phyloP scores from a whole-genome alignment of 2,113 vertebrate genomes.

The Protomyctophum bolini region DNA sequence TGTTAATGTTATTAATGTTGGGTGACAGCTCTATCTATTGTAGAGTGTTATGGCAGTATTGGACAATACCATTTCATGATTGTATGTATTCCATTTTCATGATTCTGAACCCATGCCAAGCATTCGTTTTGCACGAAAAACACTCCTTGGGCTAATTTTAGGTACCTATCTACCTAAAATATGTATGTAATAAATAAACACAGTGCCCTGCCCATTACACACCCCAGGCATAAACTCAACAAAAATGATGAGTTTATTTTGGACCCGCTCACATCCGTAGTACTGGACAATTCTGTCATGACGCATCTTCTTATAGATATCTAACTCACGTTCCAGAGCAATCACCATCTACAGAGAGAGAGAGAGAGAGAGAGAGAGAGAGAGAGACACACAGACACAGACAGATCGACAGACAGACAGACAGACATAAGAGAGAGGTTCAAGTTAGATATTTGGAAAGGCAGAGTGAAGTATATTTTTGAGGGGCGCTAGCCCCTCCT shows the following conservation, averaged over 20 bases:
- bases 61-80: too few species aligned
- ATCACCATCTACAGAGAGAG: constrained; percentile 84
- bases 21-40: too few species aligned
- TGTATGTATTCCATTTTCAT: too few species aligned
- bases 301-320: constrained; percentile 89
- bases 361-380: too few species aligned
- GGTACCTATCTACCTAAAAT: neutral
- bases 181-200: neutral
- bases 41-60: too few species aligned
- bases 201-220: constrained; percentile 39
- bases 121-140: too few species aligned
- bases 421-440: neutral
- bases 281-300: constrained; percentile 93
- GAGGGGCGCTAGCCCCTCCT: too few species aligned
- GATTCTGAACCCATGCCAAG: too few species aligned
- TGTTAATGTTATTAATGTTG: neutral
- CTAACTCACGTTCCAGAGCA: constrained; percentile 92
- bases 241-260: constrained; percentile 89
- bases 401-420: constrained; percentile 7
- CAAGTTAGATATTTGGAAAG: too few species aligned
- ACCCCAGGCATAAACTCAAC: constrained; percentile 95
- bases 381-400: too few species aligned
- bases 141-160: too few species aligned
- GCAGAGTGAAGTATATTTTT: too few species aligned
- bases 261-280: constrained; percentile 87